phyloP scores from a whole-genome alignment of 92 coral and sea anemone genomes.

The Isaurus tuberculatus region DNA sequence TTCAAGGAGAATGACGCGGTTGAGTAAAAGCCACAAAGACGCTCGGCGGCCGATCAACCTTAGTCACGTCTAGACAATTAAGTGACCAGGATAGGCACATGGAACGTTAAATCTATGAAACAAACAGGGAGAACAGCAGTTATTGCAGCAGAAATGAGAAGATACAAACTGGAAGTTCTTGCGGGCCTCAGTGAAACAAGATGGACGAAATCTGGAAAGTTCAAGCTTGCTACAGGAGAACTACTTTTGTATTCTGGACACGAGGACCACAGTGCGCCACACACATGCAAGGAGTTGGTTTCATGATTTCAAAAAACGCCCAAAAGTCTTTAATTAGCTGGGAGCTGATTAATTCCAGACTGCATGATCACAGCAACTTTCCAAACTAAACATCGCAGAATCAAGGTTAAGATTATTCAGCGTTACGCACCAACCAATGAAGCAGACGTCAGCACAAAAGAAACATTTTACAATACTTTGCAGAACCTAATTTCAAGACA shows the following conservation, averaged over 20 bases:
- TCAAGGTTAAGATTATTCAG: background rate
- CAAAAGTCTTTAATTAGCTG: background rate
- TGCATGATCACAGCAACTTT: background rate
- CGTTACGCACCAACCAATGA: constrained; percentile 25
- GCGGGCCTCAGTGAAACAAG: background rate
- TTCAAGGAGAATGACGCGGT: background rate
- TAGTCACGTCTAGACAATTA: background rate
- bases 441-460: constrained; percentile 13
- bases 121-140: background rate
- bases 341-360: background rate
- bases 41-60: background rate
- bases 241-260: background rate
- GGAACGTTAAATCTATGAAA: background rate
- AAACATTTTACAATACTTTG: constrained; percentile 7
- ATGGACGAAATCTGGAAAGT: background rate
- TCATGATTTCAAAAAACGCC: background rate
- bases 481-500: background rate
- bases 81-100: constrained; percentile 7
- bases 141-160: background rate
- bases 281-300: background rate
- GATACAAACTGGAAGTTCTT: background rate
- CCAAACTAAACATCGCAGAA: background rate
- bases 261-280: background rate
- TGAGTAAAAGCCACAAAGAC: background rate
- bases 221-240: background rate